Base-by-base conservation (phyloP, 2,888 invertebrate species). In the Pseudococcus viburni region DNA sequence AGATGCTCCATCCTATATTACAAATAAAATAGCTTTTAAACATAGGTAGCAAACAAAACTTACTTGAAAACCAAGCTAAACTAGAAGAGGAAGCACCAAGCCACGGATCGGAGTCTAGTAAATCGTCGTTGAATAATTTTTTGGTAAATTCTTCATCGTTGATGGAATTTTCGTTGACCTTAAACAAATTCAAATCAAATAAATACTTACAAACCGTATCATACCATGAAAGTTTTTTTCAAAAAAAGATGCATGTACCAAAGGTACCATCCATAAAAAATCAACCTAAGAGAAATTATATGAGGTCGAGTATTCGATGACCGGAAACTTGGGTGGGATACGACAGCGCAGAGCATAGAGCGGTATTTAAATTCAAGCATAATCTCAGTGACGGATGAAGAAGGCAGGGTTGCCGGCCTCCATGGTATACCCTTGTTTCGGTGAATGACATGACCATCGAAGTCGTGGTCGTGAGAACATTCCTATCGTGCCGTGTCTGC, bases 381-480 rank as follows among this genome's bases (percentile, higher is more conserved):
- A 80, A 80, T 73, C 68, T 73, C 68, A 15, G 68, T 6, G 33
- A 73, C 33, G 68, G 33, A 12, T 42, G 80, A 46, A 80, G 80
- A 80, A 80, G 42, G 80, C 80, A 80, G 80, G 80, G 80, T 77
- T 73, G 86, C 68, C 68, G 86, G 77, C 86, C 86, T 68, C 68
- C 48, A 86, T 73, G 86, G 77, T 48, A 73, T 68, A 77, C 26
- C 77, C 77, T 73, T 80, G 73, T 77, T 48, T 87, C 87, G 87
- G 87, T 87, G 87, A 87, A 87, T 87, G 87, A 87, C 87, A 87
- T 87, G 87, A 80, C 87, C 77, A 87, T 87, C 87, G 87, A 83
- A 87, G 80, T 77, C 86, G 73, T 48, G 86, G 86, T 86, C 86
- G 87, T 87, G 87, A 87, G 87, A 87, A 87, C 87, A 87, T 87